These are phyloP conservation scores for Rhizomys pruinosus DNA, from an alignment of 2,113 vertebrate species.

Conservation along the genomic window DNA sequence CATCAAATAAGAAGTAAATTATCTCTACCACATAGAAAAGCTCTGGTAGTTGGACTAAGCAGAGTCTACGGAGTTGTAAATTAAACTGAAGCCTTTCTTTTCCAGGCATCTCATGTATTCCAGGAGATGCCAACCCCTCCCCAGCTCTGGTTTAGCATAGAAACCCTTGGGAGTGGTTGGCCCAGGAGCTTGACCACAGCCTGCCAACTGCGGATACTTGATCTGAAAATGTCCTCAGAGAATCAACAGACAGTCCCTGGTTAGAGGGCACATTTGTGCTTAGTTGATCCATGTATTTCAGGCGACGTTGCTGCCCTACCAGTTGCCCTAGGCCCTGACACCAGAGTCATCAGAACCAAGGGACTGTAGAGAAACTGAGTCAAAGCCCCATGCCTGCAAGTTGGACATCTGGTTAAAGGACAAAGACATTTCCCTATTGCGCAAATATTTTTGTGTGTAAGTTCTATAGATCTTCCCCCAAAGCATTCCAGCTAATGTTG, in stretches of 20 bases:
- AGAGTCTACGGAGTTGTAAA: neutral
- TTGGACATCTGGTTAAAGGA: too few relatives aligned
- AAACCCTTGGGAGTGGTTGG: neutral
- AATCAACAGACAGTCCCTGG: neutral
- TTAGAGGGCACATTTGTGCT: too few relatives aligned
- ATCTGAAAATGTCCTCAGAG: neutral
- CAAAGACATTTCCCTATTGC: too few relatives aligned
- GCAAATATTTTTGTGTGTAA: too few relatives aligned
- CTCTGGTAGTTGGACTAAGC: neutral
- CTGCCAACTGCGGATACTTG: neutral
- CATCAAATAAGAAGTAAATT: neutral
- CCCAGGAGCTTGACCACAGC: neutral
- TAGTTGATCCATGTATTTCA: too few relatives aligned
- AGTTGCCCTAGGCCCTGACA: too few relatives aligned
- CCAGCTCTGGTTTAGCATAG: neutral
- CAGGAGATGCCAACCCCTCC: neutral
- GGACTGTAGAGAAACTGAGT: too few relatives aligned
- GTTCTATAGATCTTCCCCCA: too few relatives aligned
- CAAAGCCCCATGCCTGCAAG: too few relatives aligned
- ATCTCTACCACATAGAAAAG: neutral
- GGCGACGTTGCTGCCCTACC: too few relatives aligned
- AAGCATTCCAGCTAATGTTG: too few relatives aligned
- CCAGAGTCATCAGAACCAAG: too few relatives aligned
- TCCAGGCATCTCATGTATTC: neutral
- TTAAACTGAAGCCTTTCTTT: neutral